Evolutionary conservation across 2,888 invertebrate genomes (phyloP), one percentile per base, ranked within the genome.

Genomic region (Actias luna): DNA sequence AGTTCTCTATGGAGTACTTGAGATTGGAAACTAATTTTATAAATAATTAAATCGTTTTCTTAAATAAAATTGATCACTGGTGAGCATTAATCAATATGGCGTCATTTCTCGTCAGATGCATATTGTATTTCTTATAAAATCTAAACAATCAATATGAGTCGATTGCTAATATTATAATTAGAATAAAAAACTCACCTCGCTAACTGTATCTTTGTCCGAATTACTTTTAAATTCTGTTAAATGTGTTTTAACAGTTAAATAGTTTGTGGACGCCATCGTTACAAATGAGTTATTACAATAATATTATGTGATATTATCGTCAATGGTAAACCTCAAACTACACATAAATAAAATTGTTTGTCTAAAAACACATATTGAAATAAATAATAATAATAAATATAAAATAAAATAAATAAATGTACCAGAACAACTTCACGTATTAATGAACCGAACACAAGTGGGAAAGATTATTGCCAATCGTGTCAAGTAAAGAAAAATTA

Each of bases 191-290:
- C 89, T 88, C 75, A 93, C 93, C 89, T 93, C 93, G 72, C 93
- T 93, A 73, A 89, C 63, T 29, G 90, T 90, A 74, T 93, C 93
- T 75, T 86, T 91, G 73, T 93, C 93, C 52, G 89, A 85, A 80
- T 83, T 87, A 67, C 79, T 82, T 81, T 89, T 91, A 67, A 93
- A 90, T 75, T 93, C 93, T 61, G 90, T 81, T 82, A 93, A 77
- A 83, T 92, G 92, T 33, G 90, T 88, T 86, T 93, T 93, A 63
- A 89, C 85, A 58, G 83, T 80, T 86, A 89, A 84, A 81, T 82
- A 88, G 71, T 87, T 88, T 58, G 75, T 77, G 36, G 88, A 84
- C 67, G 88, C 84, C 89, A 89, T 81, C 58, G 50, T 62, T 58
- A n/a, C 63, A 63, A 67, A 65, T 67, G 65, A 63, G 63, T 70